Conservation (phyloP, 1,140 invertebrate species). For the Cydia pomonella region DNA sequence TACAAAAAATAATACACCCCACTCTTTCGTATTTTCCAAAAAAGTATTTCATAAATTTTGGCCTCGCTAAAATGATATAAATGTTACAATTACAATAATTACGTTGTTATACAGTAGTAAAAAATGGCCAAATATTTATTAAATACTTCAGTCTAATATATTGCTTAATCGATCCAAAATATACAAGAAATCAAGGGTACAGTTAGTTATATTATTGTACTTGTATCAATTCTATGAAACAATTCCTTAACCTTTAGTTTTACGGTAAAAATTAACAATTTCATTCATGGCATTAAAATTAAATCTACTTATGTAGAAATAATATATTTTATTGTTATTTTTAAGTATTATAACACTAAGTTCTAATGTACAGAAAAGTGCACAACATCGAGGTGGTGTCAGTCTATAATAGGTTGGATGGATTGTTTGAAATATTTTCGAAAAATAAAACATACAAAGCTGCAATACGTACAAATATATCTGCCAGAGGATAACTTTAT, state of each 20-base stretch:
- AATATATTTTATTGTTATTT: constrained; percentile 54
- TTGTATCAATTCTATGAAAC: constrained; percentile 58
- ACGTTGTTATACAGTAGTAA: constrained; percentile 48
- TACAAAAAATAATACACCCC: constrained; percentile 73
- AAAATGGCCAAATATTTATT: constrained; percentile 65
- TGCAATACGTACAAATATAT: background rate
- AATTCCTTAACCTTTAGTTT: constrained; percentile 56
- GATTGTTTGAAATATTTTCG: constrained; percentile 62
- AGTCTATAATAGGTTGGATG: constrained; percentile 79
- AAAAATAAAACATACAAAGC: constrained; percentile 45
- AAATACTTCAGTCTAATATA: constrained; percentile 75
- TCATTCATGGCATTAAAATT: constrained; percentile 53
- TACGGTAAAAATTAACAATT: constrained; percentile 42
- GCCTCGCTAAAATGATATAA: constrained; percentile 48
- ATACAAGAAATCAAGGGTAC: constrained; percentile 62
- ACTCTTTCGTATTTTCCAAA: constrained; percentile 52
- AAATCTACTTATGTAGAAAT: constrained; percentile 54
- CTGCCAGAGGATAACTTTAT: constrained; percentile 33
- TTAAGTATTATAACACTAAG: constrained; percentile 59
- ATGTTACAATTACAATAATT: constrained; percentile 55
- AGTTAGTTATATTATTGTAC: constrained; percentile 54
- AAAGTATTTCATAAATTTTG: constrained; percentile 74
- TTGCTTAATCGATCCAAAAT: constrained; percentile 76
- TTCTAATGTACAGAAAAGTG: constrained; percentile 72
- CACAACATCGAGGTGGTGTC: constrained; percentile 76